Evolutionary conservation across 2,113 vertebrate genomes (phyloP), one percentile per base, ranked within the genome.

Genomic region (Dicentrarchus labrax): DNA sequence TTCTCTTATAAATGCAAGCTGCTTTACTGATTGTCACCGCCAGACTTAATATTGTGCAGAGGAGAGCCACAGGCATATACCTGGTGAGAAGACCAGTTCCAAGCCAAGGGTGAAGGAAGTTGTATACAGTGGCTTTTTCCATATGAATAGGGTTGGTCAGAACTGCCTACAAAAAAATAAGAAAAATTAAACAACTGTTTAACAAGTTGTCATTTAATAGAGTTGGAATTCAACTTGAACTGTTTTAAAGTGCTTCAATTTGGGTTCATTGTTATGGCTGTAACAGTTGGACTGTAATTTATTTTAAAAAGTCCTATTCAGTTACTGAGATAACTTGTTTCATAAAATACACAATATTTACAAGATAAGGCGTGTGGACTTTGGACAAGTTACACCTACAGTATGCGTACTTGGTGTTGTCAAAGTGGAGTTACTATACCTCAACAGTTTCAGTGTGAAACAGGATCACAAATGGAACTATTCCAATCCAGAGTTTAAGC

Each of bases 1-100:
- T 50, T 50, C 16, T 15, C 15, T 50, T 6, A 45, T 3, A 50
- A 11, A 10, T 11, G 45, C 10, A 47, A 47, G 8, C 30, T 30
- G 30, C 30, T 30, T 30, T 30, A 3, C 30, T 30, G 30, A 30
- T 30, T 3, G 4, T 30, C 30, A 30, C 30, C 30, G 30, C 30
- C 30, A 30, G 30, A 30, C 30, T 65, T 50, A 19, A 59, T 16
- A 50, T 51, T 1, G 6, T 19, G 3, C 11, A 47, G 6, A 56
- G n/a, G 13, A n/a, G 48, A 60, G 9, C 36, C 19, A 13, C 4
- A 38, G 12, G 7, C 30, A 30, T 78, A 6, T 93, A 97, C 97
- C 98, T 99, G 0, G 98, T 99, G 19, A 99, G 95, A 54, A 99
- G 97, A 59, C 98, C 98, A 17, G 96, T 96, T 60, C 98, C 98